Percentiles rank a stretch among this genome's conserved stretches.
Evolutionary conservation across 1,140 invertebrate genomes (phyloP).

Genomic region (Vanessa atalanta): DNA sequence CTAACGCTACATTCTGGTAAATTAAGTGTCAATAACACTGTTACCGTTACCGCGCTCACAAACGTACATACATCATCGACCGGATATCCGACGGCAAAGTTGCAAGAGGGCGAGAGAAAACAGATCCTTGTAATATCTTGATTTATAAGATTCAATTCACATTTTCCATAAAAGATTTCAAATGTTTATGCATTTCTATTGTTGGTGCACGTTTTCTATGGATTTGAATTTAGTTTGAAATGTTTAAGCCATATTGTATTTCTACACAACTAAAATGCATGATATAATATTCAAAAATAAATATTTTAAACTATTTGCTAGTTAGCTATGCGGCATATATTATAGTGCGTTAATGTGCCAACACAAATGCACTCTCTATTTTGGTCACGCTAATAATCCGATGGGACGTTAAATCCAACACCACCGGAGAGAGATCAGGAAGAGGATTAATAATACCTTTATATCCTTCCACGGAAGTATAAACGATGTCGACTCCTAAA

Average conservation of each 20-base stretch:
- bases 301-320: not conserved
- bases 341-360: no score
- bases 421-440: no score
- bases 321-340: no score
- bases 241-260: not conserved
- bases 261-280: no score
- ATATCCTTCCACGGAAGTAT: no score
- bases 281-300: not conserved
- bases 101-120: not conserved
- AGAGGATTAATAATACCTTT: no score
- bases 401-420: no score
- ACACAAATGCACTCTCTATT: no score
- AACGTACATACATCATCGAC: not conserved
- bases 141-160: conserved; percentile 1
- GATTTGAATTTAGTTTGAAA: not conserved
- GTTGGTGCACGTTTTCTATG: not conserved
- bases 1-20: not conserved
- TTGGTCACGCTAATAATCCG: no score
- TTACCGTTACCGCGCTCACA: conserved; percentile 5
- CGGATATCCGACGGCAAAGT: conserved; percentile 2
- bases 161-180: not conserved
- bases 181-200: conserved; percentile 6
- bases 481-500: no score
- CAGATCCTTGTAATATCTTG: conserved; percentile 1
- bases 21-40: conserved; percentile 3